Base-by-base conservation (phyloP, 2,797 vertebrate genomes). In the Gobionotothen gibberifrons region DNA sequence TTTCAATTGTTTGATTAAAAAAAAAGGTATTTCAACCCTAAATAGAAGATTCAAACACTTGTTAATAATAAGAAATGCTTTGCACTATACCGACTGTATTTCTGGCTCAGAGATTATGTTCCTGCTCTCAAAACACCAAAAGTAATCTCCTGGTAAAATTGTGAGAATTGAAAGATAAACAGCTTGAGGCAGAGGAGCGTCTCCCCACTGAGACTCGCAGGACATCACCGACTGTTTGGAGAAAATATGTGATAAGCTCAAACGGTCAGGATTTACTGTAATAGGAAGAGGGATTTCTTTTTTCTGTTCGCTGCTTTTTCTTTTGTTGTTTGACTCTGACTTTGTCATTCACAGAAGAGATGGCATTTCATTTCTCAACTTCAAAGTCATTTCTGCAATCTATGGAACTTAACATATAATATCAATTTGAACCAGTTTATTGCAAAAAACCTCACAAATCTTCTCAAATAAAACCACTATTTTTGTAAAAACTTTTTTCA, bases 121-220 rank as follows among this genome's bases (percentile, higher is more conserved):
- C 19, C 51, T 44, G 19, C 61, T 78, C 64, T 70, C 51, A 48
- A 65, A 74, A 61, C 60, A 76, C 65, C 52, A 17, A 61, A 78
- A 40, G 12, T 63, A 72, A 79, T 86, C 77, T 75, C 57, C 72
- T 76, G 67, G 74, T 74, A 61, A 72, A 87, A 90, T 36, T 60
- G 66, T 74, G 73, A 78, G 77, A 74, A 84, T 49, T 66, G 73
- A 69, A 89, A 82, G 74, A 79, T 77, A 84, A 81, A 83, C 76
- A 74, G 68, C 81, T 74, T 60, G 81, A 82, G 76, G 74, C 69
- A 36, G 68, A 56, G 44, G 54, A 64, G 13, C 1, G 44, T 75
- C 26, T 72, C 58, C 69, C 76, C 14, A 69, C 63, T 54, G 78
- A 79, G 85, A 75, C 70, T 76, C 81, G n/a, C 52, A 79, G 81